These are phyloP conservation scores for Kryptopterus vitreolus DNA, from an alignment of 2,797 vertebrate species.

Conservation along the genomic window DNA sequence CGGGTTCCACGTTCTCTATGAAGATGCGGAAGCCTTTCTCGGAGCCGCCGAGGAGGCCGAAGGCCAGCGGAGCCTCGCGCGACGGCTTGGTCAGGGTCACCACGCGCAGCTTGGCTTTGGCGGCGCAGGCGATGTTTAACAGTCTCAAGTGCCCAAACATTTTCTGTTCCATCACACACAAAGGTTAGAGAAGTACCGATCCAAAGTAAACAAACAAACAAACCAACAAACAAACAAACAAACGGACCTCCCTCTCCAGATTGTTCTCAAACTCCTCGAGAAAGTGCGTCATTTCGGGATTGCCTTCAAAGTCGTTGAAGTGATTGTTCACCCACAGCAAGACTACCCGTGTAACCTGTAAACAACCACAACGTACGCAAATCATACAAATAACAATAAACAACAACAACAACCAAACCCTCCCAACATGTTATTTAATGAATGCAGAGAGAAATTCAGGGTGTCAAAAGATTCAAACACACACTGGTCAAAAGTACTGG, in stretches of 20 bases:
- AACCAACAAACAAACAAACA: accelerated
- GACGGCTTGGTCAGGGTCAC: conserved; percentile 96
- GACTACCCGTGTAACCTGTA: conserved; percentile 98
- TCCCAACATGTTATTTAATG: too few relatives aligned
- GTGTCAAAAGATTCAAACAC: too few relatives aligned
- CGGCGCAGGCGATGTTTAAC: conserved; percentile 97
- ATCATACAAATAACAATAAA: too few relatives aligned
- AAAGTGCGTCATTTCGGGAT: conserved; percentile 94
- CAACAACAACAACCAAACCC: too few relatives aligned
- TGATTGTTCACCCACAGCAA: conserved; percentile 99
- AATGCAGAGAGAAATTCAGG: too few relatives aligned
- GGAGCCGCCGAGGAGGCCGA: conserved; percentile 91
- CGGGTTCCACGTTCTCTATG: conserved; percentile 91
- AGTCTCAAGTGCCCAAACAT: conserved; percentile 98
- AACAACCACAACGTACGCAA: conserved; percentile 20
- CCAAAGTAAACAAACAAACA: background rate
- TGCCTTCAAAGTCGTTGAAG: conserved; percentile 99
- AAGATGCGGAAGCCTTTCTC: conserved; percentile 97
- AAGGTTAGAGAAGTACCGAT: background rate
- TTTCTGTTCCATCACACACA: conserved; percentile 79
- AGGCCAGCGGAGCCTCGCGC: conserved; percentile 91
- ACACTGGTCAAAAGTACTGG: too few relatives aligned
- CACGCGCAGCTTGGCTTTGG: conserved; percentile 94
- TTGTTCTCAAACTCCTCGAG: conserved; percentile 98
- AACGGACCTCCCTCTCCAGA: conserved; percentile 93